A percentile compares a stretch with the other conserved stretches of the same genome.
Evolutionary conservation across 2,797 vertebrate species (phyloP).

Genomic region (Uromys caudimaculatus): DNA sequence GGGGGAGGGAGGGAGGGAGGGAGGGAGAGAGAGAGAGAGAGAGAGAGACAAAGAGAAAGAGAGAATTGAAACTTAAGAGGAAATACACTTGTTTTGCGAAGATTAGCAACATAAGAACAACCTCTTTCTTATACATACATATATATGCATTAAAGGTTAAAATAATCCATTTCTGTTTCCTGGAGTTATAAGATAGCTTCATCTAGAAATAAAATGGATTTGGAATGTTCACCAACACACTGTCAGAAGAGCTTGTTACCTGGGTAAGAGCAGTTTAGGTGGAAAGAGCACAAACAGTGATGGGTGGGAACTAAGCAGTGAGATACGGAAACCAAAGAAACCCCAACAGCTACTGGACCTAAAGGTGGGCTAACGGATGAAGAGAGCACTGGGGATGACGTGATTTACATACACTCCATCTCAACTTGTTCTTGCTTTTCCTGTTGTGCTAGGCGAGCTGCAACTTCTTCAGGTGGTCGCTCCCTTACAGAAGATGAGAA

Average conservation of each 20-base stretch:
- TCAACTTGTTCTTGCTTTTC: conserved; percentile 93
- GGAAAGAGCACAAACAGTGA: conserved; percentile 38
- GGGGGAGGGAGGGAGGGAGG: too few species aligned
- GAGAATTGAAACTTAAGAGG: conserved; percentile 25
- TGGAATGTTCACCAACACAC: background rate
- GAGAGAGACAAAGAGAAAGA: too few species aligned
- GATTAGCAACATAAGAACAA: background rate
- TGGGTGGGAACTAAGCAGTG: background rate
- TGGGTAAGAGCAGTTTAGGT: background rate
- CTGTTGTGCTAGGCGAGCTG: conserved; percentile 92
- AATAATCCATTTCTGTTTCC: conserved; percentile 22
- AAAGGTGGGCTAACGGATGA: background rate
- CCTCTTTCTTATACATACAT: background rate
- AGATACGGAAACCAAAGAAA: background rate
- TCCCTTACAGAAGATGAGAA: conserved; percentile 87
- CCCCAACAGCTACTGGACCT: background rate
- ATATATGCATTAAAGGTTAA: background rate
- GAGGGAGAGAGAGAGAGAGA: too few species aligned
- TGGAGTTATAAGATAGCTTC: background rate
- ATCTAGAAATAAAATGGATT: conserved; percentile 16
- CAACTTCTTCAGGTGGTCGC: conserved; percentile 93
- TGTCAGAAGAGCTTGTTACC: background rate
- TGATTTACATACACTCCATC: conserved; percentile 88
- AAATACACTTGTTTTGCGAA: conserved; percentile 6
- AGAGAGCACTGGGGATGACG: background rate